Evolutionary conservation across 2,113 vertebrate genomes (phyloP).

Genomic region (Cinclus mexicanus): DNA sequence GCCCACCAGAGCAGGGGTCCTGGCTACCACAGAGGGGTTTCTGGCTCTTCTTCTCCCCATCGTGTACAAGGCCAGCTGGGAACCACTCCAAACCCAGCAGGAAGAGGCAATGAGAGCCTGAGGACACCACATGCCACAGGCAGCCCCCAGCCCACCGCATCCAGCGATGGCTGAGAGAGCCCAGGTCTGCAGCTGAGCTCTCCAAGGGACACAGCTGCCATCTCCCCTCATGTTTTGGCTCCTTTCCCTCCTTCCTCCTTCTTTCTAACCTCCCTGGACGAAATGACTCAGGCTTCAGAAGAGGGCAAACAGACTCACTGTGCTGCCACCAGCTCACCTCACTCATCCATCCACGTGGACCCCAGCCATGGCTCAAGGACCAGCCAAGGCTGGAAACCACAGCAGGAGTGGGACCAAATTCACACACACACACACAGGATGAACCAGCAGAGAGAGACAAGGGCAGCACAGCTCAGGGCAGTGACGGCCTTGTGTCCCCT

Average conservation of each 20-base stretch:
- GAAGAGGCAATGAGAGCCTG: not conserved
- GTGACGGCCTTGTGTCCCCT: not conserved
- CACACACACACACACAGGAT: not conserved
- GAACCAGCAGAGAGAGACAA: not conserved
- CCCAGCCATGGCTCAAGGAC: not conserved
- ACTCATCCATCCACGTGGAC: accelerated
- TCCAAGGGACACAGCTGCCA: not conserved
- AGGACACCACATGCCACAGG: not conserved
- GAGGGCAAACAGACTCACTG: not conserved
- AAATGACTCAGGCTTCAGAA: not conserved
- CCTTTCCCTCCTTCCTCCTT: not conserved
- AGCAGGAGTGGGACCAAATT: not conserved
- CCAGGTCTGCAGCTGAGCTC: not conserved
- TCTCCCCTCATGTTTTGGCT: not conserved
- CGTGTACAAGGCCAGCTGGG: not conserved
- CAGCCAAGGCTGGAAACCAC: not conserved
- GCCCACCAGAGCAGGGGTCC: not conserved
- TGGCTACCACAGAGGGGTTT: not conserved
- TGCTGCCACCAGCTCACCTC: not conserved
- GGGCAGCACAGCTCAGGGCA: not conserved
- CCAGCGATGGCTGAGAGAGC: not conserved
- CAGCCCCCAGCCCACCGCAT: not conserved
- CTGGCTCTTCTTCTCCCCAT: not conserved
- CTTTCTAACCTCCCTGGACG: not conserved
- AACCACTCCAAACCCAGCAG: not conserved